A percentile compares a stretch with the other conserved stretches of the same genome.
Evolutionary conservation across 2,888 invertebrate species (phyloP).

Genomic region (Troilus luridus): DNA sequence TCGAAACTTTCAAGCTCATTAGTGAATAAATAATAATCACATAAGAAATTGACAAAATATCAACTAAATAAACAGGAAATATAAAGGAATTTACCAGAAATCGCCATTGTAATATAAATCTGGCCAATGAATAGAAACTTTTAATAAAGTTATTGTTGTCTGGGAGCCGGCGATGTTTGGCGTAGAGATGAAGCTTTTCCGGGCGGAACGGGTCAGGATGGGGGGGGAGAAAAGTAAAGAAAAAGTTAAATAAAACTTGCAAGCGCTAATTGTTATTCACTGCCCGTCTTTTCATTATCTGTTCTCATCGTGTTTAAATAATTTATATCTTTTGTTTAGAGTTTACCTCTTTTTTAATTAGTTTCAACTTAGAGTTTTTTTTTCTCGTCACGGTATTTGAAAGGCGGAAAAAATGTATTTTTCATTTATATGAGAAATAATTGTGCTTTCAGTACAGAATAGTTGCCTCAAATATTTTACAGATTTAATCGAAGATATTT

Average conservation of each 20-base stretch:
- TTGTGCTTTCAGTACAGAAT: too few relatives aligned
- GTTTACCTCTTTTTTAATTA: slow-evolving; percentile 14
- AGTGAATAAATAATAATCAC: too few relatives aligned
- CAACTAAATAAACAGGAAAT: too few relatives aligned
- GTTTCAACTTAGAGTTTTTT: not conserved
- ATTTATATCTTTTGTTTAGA: slow-evolving; percentile 30
- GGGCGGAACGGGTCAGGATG: not conserved
- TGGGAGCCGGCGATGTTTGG: not conserved
- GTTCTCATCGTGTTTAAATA: slow-evolving; percentile 5
- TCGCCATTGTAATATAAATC: not conserved
- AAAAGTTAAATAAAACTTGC: slow-evolving; percentile 18
- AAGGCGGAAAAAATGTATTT: not conserved
- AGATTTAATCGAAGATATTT: too few relatives aligned
- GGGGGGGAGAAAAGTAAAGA: not conserved
- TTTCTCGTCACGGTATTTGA: not conserved
- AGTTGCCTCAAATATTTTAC: too few relatives aligned
- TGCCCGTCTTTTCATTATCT: not conserved
- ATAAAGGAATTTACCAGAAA: not conserved
- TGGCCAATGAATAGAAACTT: not conserved
- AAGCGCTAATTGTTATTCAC: not conserved
- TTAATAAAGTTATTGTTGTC: slow-evolving; percentile 11
- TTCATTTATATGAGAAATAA: too few relatives aligned
- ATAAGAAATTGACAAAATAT: too few relatives aligned
- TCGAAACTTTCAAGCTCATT: too few relatives aligned
- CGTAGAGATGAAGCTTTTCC: slow-evolving; percentile 12